Conservation (phyloP, 2,888 invertebrate genomes). For the Lepidonotus clava region DNA sequence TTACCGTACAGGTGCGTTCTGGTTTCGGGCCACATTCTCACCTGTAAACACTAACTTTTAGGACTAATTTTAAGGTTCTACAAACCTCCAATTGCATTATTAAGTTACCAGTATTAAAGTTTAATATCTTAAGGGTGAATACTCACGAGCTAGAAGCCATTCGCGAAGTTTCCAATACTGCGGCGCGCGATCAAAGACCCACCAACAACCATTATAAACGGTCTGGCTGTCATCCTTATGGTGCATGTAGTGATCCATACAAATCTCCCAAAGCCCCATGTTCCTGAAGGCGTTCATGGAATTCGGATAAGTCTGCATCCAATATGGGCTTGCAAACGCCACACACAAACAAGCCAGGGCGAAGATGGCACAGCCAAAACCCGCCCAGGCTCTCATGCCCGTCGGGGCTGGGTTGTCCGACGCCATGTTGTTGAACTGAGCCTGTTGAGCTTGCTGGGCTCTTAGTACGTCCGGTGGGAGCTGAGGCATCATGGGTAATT, state of each 20-base stretch:
- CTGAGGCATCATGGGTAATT: conserved; percentile 57
- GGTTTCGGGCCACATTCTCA: background rate
- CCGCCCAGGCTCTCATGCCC: conserved; percentile 65
- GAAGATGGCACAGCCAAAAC: conserved; percentile 64
- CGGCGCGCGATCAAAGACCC: conserved; percentile 94
- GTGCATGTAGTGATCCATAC: conserved; percentile 90
- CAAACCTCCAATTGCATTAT: no score
- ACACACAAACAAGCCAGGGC: conserved; percentile 65
- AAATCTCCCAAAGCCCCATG: conserved; percentile 96
- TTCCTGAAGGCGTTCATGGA: conserved; percentile 89
- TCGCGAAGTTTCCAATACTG: conserved; percentile 81
- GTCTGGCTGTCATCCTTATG: conserved; percentile 90
- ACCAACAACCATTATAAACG: conserved; percentile 96
- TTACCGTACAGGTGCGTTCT: background rate
- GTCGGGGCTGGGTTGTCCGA: conserved; percentile 60
- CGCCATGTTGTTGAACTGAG: conserved; percentile 19
- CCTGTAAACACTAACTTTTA: background rate
- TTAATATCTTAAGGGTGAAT: background rate
- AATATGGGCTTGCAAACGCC: conserved; percentile 70
- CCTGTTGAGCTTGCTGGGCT: background rate
- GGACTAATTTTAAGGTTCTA: background rate
- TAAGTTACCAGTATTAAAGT: no score
- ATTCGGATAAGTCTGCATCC: conserved; percentile 69
- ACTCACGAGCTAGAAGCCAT: conserved; percentile 68
- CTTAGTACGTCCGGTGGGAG: background rate